Conservation (phyloP, 2,113 vertebrate species). For the Daubentonia madagascariensis region DNA sequence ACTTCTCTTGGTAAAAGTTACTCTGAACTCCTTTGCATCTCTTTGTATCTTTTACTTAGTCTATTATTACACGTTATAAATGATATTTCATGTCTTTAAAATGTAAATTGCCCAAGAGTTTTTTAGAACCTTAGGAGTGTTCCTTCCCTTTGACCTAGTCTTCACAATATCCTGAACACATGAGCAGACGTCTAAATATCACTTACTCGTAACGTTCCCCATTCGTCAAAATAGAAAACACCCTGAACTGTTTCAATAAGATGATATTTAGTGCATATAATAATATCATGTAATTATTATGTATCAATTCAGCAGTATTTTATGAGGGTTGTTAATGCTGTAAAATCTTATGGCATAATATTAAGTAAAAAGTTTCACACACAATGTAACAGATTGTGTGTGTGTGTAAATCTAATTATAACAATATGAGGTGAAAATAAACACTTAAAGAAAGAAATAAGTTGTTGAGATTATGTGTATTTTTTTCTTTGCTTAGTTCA, state of each 20-base stretch:
- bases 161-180: neutral
- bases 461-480: neutral
- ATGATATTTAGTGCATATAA: neutral
- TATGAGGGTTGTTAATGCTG: neutral
- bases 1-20: neutral
- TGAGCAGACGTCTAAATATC: neutral
- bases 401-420: neutral
- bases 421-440: neutral
- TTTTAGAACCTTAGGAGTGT: neutral
- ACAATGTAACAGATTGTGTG: neutral
- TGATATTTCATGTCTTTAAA: neutral
- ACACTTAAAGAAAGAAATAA: neutral
- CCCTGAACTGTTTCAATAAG: neutral
- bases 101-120: neutral
- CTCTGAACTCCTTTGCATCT: neutral
- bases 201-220: neutral
- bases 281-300: neutral
- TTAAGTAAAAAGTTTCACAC: neutral
- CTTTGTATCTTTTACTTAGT: neutral
- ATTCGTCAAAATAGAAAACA: neutral
- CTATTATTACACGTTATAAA: neutral
- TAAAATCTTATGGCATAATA: neutral
- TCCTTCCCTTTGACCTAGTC: neutral
- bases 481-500: neutral
- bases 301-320: neutral